phyloP scores from a whole-genome alignment of 2,888 invertebrate genomes.

The Eustalomyia histrio region DNA sequence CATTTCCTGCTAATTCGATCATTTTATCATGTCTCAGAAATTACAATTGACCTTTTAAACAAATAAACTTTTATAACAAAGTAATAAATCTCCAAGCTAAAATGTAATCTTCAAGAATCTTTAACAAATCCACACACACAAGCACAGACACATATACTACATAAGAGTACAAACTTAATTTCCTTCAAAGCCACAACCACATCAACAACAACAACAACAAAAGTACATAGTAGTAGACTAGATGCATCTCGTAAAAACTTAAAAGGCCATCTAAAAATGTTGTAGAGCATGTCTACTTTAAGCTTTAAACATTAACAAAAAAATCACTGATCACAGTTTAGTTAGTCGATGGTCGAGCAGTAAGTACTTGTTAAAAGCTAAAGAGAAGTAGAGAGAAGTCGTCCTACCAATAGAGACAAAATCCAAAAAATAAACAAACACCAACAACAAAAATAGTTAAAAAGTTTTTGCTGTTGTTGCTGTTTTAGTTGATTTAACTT shows the following conservation, averaged over 20 bases:
- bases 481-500: constrained; percentile 63
- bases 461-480: constrained; percentile 26
- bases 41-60: constrained; percentile 65
- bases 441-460: constrained; percentile 31
- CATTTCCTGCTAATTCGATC: constrained; percentile 64
- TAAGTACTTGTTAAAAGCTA: constrained; percentile 35
- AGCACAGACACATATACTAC: too few relatives aligned
- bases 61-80: constrained; percentile 59
- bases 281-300: constrained; percentile 62
- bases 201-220: background rate
- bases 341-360: constrained; percentile 16
- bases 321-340: constrained; percentile 63
- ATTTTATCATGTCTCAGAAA: constrained; percentile 62
- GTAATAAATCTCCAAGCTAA: constrained; percentile 59
- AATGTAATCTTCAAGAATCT: constrained; percentile 49
- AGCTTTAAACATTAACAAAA: constrained; percentile 61
- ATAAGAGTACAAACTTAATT: constrained; percentile 50
- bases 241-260: constrained; percentile 46
- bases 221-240: constrained; percentile 24
- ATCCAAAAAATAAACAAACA: background rate
- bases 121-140: constrained; percentile 48
- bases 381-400: constrained; percentile 40
- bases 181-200: constrained; percentile 2
- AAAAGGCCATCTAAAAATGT: constrained; percentile 65
- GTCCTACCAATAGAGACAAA: constrained; percentile 35